phyloP scores from a whole-genome alignment of 2,113 vertebrate species.

The Sarotherodon lohbergeri region DNA sequence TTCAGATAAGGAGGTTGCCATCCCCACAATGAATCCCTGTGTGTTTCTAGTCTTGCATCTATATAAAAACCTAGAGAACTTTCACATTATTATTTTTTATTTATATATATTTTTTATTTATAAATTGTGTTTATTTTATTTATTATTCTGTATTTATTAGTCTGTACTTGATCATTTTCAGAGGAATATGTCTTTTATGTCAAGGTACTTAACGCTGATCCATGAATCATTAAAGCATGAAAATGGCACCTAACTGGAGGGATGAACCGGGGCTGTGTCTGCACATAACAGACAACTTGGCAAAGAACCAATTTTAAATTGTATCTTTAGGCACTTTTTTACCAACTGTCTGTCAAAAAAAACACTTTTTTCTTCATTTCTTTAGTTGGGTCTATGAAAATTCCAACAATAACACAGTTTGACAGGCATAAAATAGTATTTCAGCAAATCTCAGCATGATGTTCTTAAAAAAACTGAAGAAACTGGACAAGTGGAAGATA shows the following conservation, averaged over 20 bases:
- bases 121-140: not conserved
- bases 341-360: not conserved
- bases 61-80: not conserved
- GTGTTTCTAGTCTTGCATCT: not conserved
- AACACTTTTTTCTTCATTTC: fast-evolving
- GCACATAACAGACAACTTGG: not conserved
- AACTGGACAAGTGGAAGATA: not conserved
- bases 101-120: not conserved
- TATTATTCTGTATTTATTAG: not conserved
- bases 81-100: not conserved
- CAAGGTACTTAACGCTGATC: not conserved
- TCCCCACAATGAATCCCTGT: not conserved
- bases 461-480: not conserved
- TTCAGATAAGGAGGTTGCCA: not conserved
- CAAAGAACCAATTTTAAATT: not conserved
- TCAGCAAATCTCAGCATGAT: not conserved
- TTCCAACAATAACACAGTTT: not conserved
- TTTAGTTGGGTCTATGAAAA: not conserved
- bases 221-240: not conserved
- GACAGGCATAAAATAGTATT: not conserved
- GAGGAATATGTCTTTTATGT: not conserved
- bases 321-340: not conserved
- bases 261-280: not conserved
- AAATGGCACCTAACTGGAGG: not conserved
- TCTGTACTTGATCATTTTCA: not conserved